Evolutionary conservation across 2,797 vertebrate genomes (phyloP).

Genomic region (Rhinophrynus dorsalis): DNA sequence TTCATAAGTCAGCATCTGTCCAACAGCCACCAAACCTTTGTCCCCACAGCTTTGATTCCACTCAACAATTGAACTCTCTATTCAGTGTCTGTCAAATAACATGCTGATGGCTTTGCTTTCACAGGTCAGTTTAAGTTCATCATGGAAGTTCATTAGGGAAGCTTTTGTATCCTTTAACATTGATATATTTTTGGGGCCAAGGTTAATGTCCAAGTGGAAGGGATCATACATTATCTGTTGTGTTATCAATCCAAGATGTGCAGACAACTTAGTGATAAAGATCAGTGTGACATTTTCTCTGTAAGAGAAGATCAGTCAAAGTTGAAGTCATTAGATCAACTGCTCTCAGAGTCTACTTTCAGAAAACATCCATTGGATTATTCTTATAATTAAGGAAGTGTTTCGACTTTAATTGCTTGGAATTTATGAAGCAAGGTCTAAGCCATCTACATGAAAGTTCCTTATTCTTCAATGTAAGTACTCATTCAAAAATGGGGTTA

Average conservation of each 20-base stretch:
- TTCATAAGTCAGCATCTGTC: slow-evolving; percentile 41
- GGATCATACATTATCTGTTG: slow-evolving; percentile 23
- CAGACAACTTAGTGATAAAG: slow-evolving; percentile 7
- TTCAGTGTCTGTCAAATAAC: background rate
- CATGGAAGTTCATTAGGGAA: slow-evolving; percentile 39
- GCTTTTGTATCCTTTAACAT: slow-evolving; percentile 35
- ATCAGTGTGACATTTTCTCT: slow-evolving; percentile 4
- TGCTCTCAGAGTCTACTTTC: slow-evolving; percentile 5
- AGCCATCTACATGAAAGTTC: background rate
- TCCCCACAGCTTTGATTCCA: slow-evolving; percentile 18
- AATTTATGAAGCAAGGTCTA: background rate
- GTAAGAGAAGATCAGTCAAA: slow-evolving; percentile 16
- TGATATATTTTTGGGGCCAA: slow-evolving; percentile 31
- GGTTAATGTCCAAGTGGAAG: slow-evolving; percentile 24
- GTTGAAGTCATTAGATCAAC: slow-evolving; percentile 32
- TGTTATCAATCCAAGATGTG: slow-evolving; percentile 32
- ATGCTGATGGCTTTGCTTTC: slow-evolving; percentile 5
- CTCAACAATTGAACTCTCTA: slow-evolving; percentile 14
- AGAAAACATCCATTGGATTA: slow-evolving; percentile 5
- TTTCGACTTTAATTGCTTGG: background rate
- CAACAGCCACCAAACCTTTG: slow-evolving; percentile 19
- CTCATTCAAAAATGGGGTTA: too few species aligned
- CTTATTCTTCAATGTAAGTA: too few species aligned
- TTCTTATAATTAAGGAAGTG: slow-evolving; percentile 15
- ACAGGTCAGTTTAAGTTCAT: slow-evolving; percentile 45